phyloP scores from a whole-genome alignment of 2,888 invertebrate species.

The Lithophane semibrunnea region DNA sequence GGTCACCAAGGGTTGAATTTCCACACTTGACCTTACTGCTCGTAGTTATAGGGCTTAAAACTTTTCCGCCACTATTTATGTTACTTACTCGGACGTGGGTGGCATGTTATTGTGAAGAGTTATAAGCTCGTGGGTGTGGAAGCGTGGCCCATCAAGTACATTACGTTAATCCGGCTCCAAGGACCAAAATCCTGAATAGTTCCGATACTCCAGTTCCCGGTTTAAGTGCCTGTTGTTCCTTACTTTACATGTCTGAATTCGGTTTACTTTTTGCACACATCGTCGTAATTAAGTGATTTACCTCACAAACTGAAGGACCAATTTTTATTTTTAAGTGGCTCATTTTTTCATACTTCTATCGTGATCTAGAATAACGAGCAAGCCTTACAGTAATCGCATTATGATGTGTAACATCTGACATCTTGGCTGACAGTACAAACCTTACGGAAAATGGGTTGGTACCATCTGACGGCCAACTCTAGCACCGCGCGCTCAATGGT shows the following conservation, averaged over 20 bases:
- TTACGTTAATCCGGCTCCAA: slow-evolving; percentile 68
- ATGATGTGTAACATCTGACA: too few species aligned
- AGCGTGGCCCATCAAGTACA: slow-evolving; percentile 62
- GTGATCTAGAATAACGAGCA: neutral
- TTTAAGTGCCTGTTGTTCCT: slow-evolving; percentile 42
- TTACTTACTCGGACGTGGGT: slow-evolving; percentile 52
- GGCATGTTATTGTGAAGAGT: slow-evolving; percentile 54
- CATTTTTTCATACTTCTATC: neutral
- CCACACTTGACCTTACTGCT: slow-evolving; percentile 46
- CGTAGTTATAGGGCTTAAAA: slow-evolving; percentile 35
- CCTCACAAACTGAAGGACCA: neutral
- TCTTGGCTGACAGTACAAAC: too few species aligned
- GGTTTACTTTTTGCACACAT: slow-evolving; percentile 28
- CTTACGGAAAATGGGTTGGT: too few species aligned
- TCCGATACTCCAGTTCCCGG: slow-evolving; percentile 35
- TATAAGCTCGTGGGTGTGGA: slow-evolving; percentile 42
- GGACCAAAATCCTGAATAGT: slow-evolving; percentile 66
- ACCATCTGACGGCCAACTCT: too few species aligned
- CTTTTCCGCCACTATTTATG: slow-evolving; percentile 50
- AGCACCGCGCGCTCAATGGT: too few species aligned
- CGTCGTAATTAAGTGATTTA: neutral
- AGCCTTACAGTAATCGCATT: too few species aligned
- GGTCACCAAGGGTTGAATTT: slow-evolving; percentile 26
- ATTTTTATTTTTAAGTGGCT: neutral
- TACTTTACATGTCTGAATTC: slow-evolving; percentile 26